Evolutionary conservation across 2,113 vertebrate species (phyloP), one percentile per base, ranked within the genome.

Genomic region (Pristiophorus japonicus): DNA sequence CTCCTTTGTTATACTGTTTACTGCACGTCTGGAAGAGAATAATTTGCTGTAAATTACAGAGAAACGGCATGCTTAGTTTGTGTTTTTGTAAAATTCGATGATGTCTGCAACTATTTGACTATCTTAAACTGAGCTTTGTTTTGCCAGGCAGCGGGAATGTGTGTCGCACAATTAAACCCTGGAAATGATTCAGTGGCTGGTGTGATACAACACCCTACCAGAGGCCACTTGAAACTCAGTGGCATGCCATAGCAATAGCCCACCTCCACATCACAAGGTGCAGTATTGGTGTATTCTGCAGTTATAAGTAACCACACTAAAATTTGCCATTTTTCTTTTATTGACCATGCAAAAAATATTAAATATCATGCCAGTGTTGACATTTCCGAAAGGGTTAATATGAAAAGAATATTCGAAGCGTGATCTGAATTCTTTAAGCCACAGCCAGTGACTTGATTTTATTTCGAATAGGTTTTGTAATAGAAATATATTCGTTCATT

Each of bases 1-100:
- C 18, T 38, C 59, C 59, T 65, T 63, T 38, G 34, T 38, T 22
- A 20, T n/a, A 81, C 20, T 4, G 16, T 7, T 7, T 42, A 45
- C 4, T 81, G 78, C 78, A 81, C 42, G 38, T 59, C 59, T 92
- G 88, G 30, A 65, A 63, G 5, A 63, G 59, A 63, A 63, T n/a
- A 92, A 92, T 42, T 63, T 92, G 16, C 88, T 92, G 59, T 92
- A 63, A 65, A 92, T 38, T 63, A 92, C 59, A 65, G 51, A 90
- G 75, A 38, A 81, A 81, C 42, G 12, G 18, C 12, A 14, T 20
- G 88, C 59, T 65, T 55, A 42, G 88, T 92, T 92, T 92, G 34
- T 38, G 88, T n/a, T 63, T 92, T 92, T 92, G 34, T 65, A 92
- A 63, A 81, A 45, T 42, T 20, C 14, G 38, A 81, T 1, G 24